Base-by-base conservation (phyloP, 1,140 invertebrate species). In the Nebria ingens region DNA sequence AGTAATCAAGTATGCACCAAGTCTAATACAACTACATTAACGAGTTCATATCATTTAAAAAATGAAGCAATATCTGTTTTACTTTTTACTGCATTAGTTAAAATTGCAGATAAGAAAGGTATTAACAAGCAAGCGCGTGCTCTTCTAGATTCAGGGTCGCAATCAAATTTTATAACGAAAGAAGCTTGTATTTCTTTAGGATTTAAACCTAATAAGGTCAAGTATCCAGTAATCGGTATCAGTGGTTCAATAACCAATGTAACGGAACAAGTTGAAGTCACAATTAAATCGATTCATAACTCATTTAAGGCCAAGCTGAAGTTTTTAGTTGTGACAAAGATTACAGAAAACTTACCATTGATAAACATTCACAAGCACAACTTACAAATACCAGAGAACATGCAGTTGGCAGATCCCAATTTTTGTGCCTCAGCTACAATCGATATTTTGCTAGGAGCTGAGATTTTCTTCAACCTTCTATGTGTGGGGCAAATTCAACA, bases 401-500 rank as follows among this genome's bases (percentile, higher is more conserved):
- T 67, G 2, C 11, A 50, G 54, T 59, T 70, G 40, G 65, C 69
- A 19, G 67, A 71, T 58, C 64, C 63, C 15, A 20, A 52, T 6
- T 71, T 65, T 52, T 29, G 64, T 40, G 58, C 58, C 23, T 59
- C 63, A 3, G 23, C 42, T 1, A 21, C 56, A 38, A 58, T 68
- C 25, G 65, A 71, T 54, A 45, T 61, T 6, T 52, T 69, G 19
- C 51, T 70, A n/a, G 66, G 65, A n/a, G 58, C 60, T 1, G 60
- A 58, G 20, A 6, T 62, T 6, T 68, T 34, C n/a, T 34, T 6
- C 6, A 50, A 62, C 0, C 21, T 62, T 17, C 45, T 68, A n/a
- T 55, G 59, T 51, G 42, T 61, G 12, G 62, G 61, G 9, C 61
- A 61, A 38, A 57, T 60, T 19, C 56, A 57, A 42, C 20, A 59